Conservation (phyloP, 2,888 invertebrate species). For the Gnatocerus cornutus region DNA sequence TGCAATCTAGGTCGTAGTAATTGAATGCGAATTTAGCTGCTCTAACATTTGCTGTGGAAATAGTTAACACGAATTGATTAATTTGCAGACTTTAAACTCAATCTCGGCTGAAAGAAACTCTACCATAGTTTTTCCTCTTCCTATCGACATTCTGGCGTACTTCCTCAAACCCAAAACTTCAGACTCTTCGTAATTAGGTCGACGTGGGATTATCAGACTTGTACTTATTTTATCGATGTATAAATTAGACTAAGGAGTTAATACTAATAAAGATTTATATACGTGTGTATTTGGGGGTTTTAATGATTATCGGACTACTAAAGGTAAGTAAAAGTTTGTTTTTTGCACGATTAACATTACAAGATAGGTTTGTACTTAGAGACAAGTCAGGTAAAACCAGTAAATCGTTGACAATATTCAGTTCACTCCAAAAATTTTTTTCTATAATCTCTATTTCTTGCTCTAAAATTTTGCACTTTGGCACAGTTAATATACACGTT, state of each 20-base stretch:
- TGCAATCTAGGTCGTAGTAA: no score
- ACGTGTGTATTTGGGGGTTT: no score
- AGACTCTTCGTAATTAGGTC: slow-evolving; percentile 18
- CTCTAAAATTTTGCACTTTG: no score
- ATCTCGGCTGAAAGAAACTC: slow-evolving; percentile 99
- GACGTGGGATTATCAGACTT: not conserved
- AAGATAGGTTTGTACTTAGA: slow-evolving; percentile 4
- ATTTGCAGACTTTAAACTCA: slow-evolving; percentile 79
- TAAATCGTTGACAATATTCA: no score
- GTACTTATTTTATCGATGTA: not conserved
- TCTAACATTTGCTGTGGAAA: not conserved
- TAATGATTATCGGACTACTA: no score
- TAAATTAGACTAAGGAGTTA: no score
- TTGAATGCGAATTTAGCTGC: no score
- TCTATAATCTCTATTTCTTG: no score
- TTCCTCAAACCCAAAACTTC: slow-evolving; percentile 78
- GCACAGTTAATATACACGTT: no score
- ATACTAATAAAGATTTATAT: no score
- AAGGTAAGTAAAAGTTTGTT: slow-evolving; percentile 7
- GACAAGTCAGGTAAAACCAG: slow-evolving; percentile 8
- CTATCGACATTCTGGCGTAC: slow-evolving; percentile 85
- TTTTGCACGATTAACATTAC: not conserved
- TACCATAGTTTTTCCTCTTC: slow-evolving; percentile 94
- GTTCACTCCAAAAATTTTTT: not conserved
- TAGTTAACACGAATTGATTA: not conserved